A percentile compares a stretch with the other conserved stretches of the same genome.
Evolutionary conservation across 2,888 invertebrate genomes (phyloP).

Genomic region (Cerastis rubricosa): DNA sequence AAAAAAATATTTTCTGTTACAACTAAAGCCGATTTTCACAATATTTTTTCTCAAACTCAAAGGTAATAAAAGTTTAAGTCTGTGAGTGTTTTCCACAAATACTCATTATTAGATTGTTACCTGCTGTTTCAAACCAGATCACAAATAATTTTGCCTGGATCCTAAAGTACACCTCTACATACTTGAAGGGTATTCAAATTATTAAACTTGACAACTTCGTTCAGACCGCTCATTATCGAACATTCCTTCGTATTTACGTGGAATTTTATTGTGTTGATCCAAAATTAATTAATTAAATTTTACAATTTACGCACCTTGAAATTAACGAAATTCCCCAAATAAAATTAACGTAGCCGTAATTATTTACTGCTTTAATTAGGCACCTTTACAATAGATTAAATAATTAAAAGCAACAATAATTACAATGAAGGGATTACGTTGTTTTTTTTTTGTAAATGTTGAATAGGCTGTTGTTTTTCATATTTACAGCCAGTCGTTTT

Average conservation of each 20-base stretch:
- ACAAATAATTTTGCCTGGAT: background rate
- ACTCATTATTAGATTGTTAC: background rate
- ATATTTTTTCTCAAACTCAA: too few relatives aligned
- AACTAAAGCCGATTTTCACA: too few relatives aligned
- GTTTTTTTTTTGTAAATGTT: too few relatives aligned
- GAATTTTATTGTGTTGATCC: background rate
- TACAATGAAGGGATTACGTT: too few relatives aligned
- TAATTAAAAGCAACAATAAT: background rate
- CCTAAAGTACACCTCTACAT: too few relatives aligned
- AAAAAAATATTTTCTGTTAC: too few relatives aligned
- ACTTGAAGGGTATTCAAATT: background rate
- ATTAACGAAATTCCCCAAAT: background rate
- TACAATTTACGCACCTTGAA: background rate
- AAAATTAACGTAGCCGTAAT: background rate
- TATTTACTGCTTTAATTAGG: background rate
- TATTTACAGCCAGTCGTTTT: too few relatives aligned
- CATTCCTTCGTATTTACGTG: conserved; percentile 11
- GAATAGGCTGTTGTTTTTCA: too few relatives aligned
- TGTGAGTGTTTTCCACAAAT: background rate
- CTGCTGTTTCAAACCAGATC: background rate
- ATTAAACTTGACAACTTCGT: conserved; percentile 2
- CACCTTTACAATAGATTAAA: background rate
- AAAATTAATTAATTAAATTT: conserved; percentile 38
- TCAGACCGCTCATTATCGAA: background rate
- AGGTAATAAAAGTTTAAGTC: too few relatives aligned